Percentiles rank a stretch among this genome's conserved stretches.
These are phyloP conservation scores for Melinopterus prodromus DNA, from an alignment of 2,888 invertebrate species.

Conservation along the genomic window DNA sequence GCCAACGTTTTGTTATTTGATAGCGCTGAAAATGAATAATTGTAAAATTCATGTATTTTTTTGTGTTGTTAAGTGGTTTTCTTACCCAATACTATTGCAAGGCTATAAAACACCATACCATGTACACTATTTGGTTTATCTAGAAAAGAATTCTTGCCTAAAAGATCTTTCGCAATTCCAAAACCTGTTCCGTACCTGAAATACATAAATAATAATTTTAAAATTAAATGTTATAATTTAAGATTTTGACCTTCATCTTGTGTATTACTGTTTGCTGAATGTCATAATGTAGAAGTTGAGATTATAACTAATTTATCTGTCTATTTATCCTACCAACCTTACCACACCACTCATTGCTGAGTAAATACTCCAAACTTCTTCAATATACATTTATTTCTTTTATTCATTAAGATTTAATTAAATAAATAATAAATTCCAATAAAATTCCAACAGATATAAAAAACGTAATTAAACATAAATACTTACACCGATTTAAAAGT, in stretches of 20 bases:
- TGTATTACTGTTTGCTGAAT: too few relatives aligned
- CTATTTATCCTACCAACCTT: too few relatives aligned
- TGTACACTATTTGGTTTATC: constrained; percentile 84
- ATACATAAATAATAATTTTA: background rate
- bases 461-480: constrained; percentile 19
- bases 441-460: background rate
- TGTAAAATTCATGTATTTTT: background rate
- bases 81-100: constrained; percentile 77
- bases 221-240: background rate
- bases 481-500: constrained; percentile 86
- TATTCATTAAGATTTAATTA: background rate
- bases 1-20: constrained; percentile 62
- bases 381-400: background rate
- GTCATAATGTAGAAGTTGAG: too few relatives aligned
- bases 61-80: background rate
- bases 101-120: constrained; percentile 80
- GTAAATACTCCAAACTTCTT: background rate
- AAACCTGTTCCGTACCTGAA: constrained; percentile 86
- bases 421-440: background rate
- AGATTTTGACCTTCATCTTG: background rate
- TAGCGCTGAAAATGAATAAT: constrained; percentile 60
- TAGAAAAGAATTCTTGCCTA: constrained; percentile 71
- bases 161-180: constrained; percentile 71
- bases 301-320: too few relatives aligned
- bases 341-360: too few relatives aligned